phyloP scores from a whole-genome alignment of 2,888 invertebrate genomes.

The Stictocephala bisonia region DNA sequence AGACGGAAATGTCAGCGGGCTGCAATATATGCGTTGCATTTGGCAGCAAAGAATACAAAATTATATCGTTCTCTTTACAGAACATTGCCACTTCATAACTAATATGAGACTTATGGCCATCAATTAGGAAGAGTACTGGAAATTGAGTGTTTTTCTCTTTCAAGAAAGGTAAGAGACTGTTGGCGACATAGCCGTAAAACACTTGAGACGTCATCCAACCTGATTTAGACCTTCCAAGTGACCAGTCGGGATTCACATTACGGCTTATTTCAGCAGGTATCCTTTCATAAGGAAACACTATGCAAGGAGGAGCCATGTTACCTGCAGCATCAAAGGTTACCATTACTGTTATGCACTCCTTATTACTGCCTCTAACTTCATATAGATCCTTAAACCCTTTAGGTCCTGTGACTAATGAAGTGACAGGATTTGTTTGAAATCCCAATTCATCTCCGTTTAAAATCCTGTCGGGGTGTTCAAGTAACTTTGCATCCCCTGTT shows the following conservation, averaged over 20 bases:
- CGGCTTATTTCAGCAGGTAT: conserved; percentile 29
- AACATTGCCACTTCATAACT: conserved; percentile 25
- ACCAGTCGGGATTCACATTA: conserved; percentile 30
- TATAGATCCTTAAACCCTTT: conserved; percentile 25
- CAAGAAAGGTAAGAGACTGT: conserved; percentile 28
- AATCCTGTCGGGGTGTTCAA: conserved; percentile 21
- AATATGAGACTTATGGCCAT: conserved; percentile 23
- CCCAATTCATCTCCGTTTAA: conserved; percentile 29
- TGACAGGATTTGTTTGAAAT: conserved; percentile 34
- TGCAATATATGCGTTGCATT: not conserved
- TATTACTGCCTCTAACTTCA: conserved; percentile 2
- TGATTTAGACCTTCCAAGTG: conserved; percentile 7
- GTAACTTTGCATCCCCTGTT: conserved; percentile 21
- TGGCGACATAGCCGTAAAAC: not conserved
- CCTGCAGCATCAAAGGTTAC: conserved; percentile 27
- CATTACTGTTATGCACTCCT: conserved; percentile 5
- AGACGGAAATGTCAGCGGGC: not conserved
- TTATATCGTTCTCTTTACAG: conserved; percentile 17
- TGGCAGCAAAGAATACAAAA: not conserved
- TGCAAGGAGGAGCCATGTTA: conserved; percentile 29
- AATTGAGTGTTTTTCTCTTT: conserved; percentile 43
- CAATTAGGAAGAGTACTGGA: conserved; percentile 16
- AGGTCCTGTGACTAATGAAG: conserved; percentile 20
- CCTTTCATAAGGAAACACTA: conserved; percentile 8
- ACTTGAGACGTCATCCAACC: conserved; percentile 30